Conservation (phyloP, 2,797 vertebrate genomes). For the Meriones psammophilus region DNA sequence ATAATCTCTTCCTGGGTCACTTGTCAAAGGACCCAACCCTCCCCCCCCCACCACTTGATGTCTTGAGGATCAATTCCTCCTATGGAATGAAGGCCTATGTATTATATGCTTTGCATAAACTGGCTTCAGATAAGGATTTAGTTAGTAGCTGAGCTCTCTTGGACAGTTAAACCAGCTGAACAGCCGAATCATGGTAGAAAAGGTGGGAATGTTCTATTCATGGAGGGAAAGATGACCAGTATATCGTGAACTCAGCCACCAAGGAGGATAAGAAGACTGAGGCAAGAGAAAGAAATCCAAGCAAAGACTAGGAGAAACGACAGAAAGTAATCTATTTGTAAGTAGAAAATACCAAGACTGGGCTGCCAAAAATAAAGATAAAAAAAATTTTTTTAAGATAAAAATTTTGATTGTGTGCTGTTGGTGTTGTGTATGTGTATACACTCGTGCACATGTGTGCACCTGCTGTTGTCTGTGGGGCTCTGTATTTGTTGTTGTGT, state of each 20-base stretch:
- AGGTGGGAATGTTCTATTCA: background rate
- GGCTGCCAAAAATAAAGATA: background rate
- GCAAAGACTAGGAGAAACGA: background rate
- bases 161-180: background rate
- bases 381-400: too few species aligned
- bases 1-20: background rate
- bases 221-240: rapidly evolving
- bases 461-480: background rate
- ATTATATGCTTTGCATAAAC: background rate
- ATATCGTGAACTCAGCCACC: background rate
- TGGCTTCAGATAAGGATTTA: background rate
- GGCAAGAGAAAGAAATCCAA: background rate
- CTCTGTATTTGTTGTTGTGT: background rate
- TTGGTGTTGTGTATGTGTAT: background rate
- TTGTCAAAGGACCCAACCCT: background rate
- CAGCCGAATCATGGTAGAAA: background rate
- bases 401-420: background rate
- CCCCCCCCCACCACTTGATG: background rate
- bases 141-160: background rate
- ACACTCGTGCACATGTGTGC: too few species aligned
- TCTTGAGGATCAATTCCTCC: background rate
- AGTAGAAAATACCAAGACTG: background rate
- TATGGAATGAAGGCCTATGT: background rate
- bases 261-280: background rate
- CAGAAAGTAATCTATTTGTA: background rate